Evolutionary conservation across 2,113 vertebrate genomes (phyloP), one percentile per base, ranked within the genome.

Genomic region (Motacilla alba): DNA sequence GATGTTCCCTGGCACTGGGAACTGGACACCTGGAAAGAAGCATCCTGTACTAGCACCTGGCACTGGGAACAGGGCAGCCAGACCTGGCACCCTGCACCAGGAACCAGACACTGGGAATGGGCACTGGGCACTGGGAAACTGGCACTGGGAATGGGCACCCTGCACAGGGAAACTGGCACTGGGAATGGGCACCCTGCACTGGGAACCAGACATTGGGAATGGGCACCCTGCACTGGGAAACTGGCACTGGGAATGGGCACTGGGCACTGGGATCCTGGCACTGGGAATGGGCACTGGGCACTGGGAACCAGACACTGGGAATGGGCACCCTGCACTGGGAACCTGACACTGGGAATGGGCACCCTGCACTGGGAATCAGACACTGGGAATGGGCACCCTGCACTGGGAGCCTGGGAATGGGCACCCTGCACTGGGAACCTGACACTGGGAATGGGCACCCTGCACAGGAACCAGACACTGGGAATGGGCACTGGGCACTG

Each of bases 381-480:
- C n/a, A n/a, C n/a, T n/a, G n/a, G n/a, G n/a, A n/a, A n/a, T n/a
- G n/a, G n/a, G n/a, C 12, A 77, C 5, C 35, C 28, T 41, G 28
- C 11, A n/a, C 37, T 27, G 31, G 49, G 60, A n/a, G 19, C 35
- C 1, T 6, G 31, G 49, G 60, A n/a, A 33, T 6, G 9, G 49
- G n/a, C 24, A 41, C 21, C n/a, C 2, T 5, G 13, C 13, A 37
- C 3, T 5, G 67, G 67, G 58, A 18, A 6, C 2, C 13, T 1
- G 31, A 3, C 0, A 55, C 8, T 23, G 8, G 21, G 16, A 35
- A 20, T 10, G 10, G 67, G 35, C 17, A 55, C 9, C 19, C 7
- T 5, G 24, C 4, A 49, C 31, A 46, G 30, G 18, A 3, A 1
- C 4, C 9, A 0, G 6, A 1, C 0, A 53, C 4, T 19, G 30